Conservation (phyloP, 1,140 invertebrate species). For the Rhopalosiphum maidis region DNA sequence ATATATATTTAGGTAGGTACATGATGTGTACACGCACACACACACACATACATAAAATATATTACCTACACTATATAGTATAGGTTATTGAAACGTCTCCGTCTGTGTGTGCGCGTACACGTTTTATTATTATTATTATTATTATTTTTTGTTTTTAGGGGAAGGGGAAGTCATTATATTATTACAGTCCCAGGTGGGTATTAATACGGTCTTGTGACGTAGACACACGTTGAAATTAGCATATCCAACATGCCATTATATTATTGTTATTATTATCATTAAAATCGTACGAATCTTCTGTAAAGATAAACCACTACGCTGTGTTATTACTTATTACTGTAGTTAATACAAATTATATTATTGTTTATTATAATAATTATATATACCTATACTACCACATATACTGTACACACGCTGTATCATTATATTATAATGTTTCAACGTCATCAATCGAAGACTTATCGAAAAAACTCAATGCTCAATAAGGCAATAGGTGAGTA, state of each 20-base stretch:
- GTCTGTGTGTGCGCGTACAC: background rate
- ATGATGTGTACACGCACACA: no score
- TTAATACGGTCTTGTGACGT: constrained; percentile 29
- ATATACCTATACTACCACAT: no score
- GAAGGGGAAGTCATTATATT: constrained; percentile 25
- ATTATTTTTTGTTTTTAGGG: background rate
- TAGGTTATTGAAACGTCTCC: background rate
- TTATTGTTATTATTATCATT: background rate
- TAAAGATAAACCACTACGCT: background rate
- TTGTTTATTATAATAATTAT: no score
- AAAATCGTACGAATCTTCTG: background rate
- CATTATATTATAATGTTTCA: constrained; percentile 5
- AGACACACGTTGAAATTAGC: background rate
- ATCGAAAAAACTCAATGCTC: background rate
- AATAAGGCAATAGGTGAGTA: background rate
- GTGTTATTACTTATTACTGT: background rate
- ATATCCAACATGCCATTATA: background rate
- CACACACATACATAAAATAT: no score
- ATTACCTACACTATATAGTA: background rate
- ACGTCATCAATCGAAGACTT: background rate
- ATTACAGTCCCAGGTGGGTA: background rate
- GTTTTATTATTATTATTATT: background rate
- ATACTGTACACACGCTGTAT: background rate
- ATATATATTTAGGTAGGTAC: background rate
- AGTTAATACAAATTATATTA: background rate